Base-by-base conservation (phyloP, 2,888 invertebrate species). In the Allophyes oxyacanthae region DNA sequence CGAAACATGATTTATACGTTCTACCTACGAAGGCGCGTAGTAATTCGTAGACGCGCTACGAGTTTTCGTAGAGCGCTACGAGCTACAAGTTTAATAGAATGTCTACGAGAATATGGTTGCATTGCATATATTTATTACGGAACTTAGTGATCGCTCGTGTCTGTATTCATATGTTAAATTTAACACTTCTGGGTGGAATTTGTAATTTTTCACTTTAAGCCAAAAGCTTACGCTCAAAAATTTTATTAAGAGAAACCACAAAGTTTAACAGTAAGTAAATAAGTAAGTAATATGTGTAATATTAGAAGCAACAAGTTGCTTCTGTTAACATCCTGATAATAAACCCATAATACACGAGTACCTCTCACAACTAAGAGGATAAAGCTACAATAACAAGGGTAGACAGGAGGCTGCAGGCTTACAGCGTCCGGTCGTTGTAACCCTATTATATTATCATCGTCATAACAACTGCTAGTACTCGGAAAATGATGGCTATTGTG, bases 11-110 rank as follows among this genome's bases (percentile, higher is more conserved):
- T 33, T 52, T 44, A 43, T 40, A 36, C 37, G 4, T 14, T 15
- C 54, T 52, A 53, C 70, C 38, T 44, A 57, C 56, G 10, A 32
- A 59, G n/a, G 28, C 20, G 51, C 58, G 75, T 75, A 66, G 72
- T 26, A 49, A 0, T 38, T 66, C 61, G 77, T 74, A 74, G 73
- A 48, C 28, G 32, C 37, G 59, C 75, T 74, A 74, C 78, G 66
- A 49, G 6, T 15, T 52, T 8, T 68, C 72, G 74, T 74, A 74
- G 64, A 25, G 52, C 43, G 57, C 74, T 76, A 66, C 72, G 41
- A 41, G 54, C 53, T 63, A 52, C 74, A 34, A 42, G 41, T 52
- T 52, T 40, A 36, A 34, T 34, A 42, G 14, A 46, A 51, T 45
- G 37, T 36, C 37, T 52, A 52, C 57, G 58, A 10, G 65, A 46